Evolutionary conservation across 1,140 invertebrate species (phyloP).

Genomic region (Bombus affinis): DNA sequence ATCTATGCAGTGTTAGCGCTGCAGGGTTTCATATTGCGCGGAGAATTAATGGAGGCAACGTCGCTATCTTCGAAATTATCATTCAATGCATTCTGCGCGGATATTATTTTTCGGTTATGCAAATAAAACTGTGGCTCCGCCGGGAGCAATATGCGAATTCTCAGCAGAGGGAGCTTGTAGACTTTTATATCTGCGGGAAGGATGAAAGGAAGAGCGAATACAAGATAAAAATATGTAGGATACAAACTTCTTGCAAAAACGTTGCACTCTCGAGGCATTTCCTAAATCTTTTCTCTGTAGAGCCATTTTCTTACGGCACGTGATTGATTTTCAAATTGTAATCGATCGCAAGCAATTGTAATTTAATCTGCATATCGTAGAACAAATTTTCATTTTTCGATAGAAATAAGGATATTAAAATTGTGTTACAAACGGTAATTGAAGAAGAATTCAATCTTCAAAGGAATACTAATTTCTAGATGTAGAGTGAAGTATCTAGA

Average conservation of each 20-base stretch:
- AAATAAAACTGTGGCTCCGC: constrained; percentile 35
- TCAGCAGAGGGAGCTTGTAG: not conserved
- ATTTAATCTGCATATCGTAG: no score
- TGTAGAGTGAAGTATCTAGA: no score
- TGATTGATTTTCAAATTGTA: no score
- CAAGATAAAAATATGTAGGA: constrained; percentile 38
- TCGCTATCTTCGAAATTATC: constrained; percentile 37
- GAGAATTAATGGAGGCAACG: constrained; percentile 8
- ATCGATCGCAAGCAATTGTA: no score
- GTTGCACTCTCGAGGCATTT: no score
- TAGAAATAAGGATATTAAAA: no score
- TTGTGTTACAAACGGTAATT: no score
- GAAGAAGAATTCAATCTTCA: no score
- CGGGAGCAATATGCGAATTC: constrained; percentile 49
- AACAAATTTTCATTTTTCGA: no score
- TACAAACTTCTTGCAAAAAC: constrained; percentile 6
- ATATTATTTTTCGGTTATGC: constrained; percentile 52
- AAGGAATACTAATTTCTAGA: no score
- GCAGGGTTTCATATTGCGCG: not conserved
- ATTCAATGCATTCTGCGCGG: constrained; percentile 19
- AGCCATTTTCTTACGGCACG: no score
- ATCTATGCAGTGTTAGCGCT: not conserved
- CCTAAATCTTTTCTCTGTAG: no score
- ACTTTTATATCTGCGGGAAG: constrained; percentile 35
- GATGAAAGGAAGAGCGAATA: constrained; percentile 15